Conservation (phyloP, 37 sponge, comb jelly and placozoan genomes). For the Cladorhizidae sp. region DNA sequence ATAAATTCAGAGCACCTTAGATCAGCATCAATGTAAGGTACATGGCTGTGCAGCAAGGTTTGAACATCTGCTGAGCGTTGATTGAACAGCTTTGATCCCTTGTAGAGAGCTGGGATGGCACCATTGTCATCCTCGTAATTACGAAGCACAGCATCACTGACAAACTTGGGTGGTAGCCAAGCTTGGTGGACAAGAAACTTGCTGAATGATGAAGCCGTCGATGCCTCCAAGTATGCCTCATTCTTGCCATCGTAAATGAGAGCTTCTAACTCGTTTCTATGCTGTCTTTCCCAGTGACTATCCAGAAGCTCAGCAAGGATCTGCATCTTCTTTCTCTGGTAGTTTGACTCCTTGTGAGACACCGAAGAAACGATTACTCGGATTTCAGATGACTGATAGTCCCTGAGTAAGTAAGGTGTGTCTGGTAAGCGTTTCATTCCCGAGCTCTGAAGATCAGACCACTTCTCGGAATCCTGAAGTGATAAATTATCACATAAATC, state of each 20-base stretch:
- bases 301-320: slow-evolving; percentile 23
- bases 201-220: slow-evolving; percentile 33
- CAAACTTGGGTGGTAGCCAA: slow-evolving; percentile 38
- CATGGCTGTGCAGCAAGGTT: slow-evolving; percentile 31
- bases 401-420: slow-evolving; percentile 26
- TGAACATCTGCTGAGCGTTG: neutral
- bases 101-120: slow-evolving; percentile 17
- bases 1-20: slow-evolving; percentile 11
- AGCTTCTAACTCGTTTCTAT: slow-evolving; percentile 25
- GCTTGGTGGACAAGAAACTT: slow-evolving; percentile 4
- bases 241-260: slow-evolving; percentile 32
- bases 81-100: slow-evolving; percentile 25
- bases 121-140: neutral
- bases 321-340: slow-evolving; percentile 27
- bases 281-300: slow-evolving; percentile 32
- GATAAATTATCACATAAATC: too few species aligned
- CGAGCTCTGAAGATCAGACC: slow-evolving; percentile 14
- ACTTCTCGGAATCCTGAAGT: slow-evolving; percentile 16
- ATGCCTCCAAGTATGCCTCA: slow-evolving; percentile 11
- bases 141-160: too few species aligned
- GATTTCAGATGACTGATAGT: slow-evolving; percentile 33
- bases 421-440: slow-evolving; percentile 26
- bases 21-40: slow-evolving; percentile 38
- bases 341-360: neutral
- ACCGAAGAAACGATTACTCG: slow-evolving; percentile 24